phyloP scores from a whole-genome alignment of 2,797 vertebrate genomes.

The Mormyrus proboscirostris region DNA sequence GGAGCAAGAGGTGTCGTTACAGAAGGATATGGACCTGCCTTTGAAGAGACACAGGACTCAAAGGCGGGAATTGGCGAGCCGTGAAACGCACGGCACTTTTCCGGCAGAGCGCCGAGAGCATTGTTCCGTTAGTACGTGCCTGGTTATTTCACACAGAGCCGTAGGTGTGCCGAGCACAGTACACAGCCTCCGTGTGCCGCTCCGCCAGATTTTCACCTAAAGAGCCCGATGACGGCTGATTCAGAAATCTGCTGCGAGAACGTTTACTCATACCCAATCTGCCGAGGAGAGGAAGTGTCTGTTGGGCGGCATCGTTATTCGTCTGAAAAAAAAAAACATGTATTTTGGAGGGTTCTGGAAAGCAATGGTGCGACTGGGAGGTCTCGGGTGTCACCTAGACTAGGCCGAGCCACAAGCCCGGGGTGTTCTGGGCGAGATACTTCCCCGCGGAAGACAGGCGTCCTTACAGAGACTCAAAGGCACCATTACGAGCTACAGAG shows the following conservation, averaged over 20 bases:
- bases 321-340: background rate
- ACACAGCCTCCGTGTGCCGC: background rate
- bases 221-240: constrained; percentile 21
- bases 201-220: constrained; percentile 12
- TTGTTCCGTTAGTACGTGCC: background rate
- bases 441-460: background rate
- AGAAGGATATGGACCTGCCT: constrained; percentile 11
- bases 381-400: background rate
- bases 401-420: background rate
- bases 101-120: constrained; percentile 15
- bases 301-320: constrained; percentile 15
- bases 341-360: background rate
- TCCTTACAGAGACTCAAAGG: background rate
- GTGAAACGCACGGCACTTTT: constrained; percentile 5
- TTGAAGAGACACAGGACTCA: background rate
- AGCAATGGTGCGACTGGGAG: background rate
- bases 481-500: background rate
- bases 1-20: background rate
- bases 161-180: constrained; percentile 11
- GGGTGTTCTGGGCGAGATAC: background rate
- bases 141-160: constrained; percentile 14
- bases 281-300: constrained; percentile 40
- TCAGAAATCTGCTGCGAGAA: constrained; percentile 34
- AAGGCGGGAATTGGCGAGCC: background rate
- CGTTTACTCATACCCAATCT: constrained; percentile 52